Percentiles rank a stretch among this genome's conserved stretches.
Evolutionary conservation across 1,140 invertebrate species (phyloP).

Genomic region (Lucilia cuprina): DNA sequence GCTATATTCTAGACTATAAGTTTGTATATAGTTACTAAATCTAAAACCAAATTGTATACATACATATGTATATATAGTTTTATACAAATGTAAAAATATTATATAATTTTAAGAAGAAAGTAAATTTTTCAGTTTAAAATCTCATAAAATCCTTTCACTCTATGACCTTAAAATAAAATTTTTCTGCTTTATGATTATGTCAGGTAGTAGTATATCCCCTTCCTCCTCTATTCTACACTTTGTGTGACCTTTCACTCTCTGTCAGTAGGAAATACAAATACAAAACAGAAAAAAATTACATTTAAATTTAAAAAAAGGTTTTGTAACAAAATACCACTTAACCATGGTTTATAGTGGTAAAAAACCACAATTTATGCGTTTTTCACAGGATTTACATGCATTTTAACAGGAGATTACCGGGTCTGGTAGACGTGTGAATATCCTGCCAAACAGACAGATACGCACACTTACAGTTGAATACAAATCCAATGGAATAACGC

Average conservation of each 20-base stretch:
- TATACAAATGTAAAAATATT: too few species aligned
- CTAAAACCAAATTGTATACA: too few species aligned
- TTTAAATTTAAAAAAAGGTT: neutral
- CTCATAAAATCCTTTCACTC: neutral
- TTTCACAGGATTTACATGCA: slow-evolving; percentile 1
- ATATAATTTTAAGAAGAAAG: too few species aligned
- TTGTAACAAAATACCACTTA: slow-evolving; percentile 16
- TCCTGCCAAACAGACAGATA: neutral
- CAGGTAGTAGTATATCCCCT: neutral
- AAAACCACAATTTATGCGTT: slow-evolving; percentile 14
- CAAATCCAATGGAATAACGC: neutral
- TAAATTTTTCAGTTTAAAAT: neutral
- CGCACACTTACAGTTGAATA: neutral
- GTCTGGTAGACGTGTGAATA: neutral
- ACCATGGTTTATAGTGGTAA: neutral
- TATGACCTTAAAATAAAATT: neutral
- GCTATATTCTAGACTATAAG: too few species aligned
- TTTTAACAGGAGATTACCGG: slow-evolving; percentile 10
- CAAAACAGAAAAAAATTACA: neutral
- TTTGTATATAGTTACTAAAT: too few species aligned
- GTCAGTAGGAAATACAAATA: neutral
- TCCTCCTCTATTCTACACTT: neutral
- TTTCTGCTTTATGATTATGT: neutral
- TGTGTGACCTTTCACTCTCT: neutral
- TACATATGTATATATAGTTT: too few species aligned